These are phyloP conservation scores for Nephrocerus scutellatus DNA, from an alignment of 2,888 invertebrate genomes.

Conservation along the genomic window DNA sequence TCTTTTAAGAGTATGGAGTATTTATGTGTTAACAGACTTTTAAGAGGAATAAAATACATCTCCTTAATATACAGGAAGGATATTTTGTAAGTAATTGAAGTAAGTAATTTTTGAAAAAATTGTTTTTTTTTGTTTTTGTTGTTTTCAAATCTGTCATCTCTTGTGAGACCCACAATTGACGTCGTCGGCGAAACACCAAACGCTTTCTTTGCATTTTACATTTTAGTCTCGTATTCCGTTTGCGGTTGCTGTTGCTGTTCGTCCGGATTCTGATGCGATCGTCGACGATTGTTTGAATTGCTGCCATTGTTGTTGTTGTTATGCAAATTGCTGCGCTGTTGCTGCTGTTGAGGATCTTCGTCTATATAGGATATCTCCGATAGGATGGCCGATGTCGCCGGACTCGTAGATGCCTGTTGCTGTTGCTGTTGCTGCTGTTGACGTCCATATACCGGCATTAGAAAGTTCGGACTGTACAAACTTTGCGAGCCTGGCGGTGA, in stretches of 20 bases:
- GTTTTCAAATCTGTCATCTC: not conserved
- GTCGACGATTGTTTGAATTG: constrained; percentile 14
- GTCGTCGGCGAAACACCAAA: too few species aligned
- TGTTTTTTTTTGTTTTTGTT: constrained; percentile 38
- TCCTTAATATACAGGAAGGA: too few species aligned
- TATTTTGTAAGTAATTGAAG: too few species aligned
- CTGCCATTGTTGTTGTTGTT: constrained; percentile 16
- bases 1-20: too few species aligned
- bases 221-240: constrained; percentile 46
- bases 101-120: too few species aligned
- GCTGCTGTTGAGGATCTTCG: constrained; percentile 52
- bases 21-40: too few species aligned
- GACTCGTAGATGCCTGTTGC: constrained; percentile 21
- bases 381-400: constrained; percentile 40
- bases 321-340: too few species aligned
- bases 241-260: constrained; percentile 13
- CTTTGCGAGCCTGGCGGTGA: constrained; percentile 26
- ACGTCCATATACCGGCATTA: constrained; percentile 33
- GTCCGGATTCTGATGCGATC: not conserved
- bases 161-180: too few species aligned
- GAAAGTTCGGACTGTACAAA: constrained; percentile 38
- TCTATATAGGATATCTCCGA: constrained; percentile 66
- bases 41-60: too few species aligned
- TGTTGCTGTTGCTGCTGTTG: constrained; percentile 30
- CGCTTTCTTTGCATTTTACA: constrained; percentile 41